phyloP scores from a whole-genome alignment of 2,797 vertebrate genomes.

The Cossypha polioptera region DNA sequence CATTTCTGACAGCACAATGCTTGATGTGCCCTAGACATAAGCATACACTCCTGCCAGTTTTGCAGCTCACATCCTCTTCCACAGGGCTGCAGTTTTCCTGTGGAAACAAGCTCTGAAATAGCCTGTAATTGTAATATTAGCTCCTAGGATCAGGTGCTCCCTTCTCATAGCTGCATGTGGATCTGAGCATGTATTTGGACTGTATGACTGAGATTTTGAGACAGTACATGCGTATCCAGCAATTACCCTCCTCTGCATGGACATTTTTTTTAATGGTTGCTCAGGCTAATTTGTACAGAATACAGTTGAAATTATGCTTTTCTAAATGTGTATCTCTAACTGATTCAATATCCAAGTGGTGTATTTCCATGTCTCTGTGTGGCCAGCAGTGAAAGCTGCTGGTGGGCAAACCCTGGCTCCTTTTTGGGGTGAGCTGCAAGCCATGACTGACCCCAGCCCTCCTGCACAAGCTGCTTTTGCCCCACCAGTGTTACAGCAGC shows the following conservation, averaged over 20 bases:
- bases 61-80: background rate
- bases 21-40: background rate
- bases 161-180: background rate
- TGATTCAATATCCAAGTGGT: too few relatives aligned
- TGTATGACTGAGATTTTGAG: background rate
- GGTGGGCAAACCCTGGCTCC: background rate
- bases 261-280: background rate
- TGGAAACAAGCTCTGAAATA: background rate
- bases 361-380: background rate
- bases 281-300: background rate
- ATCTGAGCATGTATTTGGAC: background rate
- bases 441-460: background rate
- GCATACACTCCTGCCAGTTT: background rate
- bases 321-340: background rate
- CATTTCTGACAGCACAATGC: background rate
- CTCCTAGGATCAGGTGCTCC: background rate
- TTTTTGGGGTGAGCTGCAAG: too few relatives aligned
- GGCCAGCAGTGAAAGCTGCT: background rate
- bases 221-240: accelerated
- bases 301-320: background rate
- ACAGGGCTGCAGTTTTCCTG: background rate
- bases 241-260: background rate
- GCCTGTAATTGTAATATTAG: background rate
- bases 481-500: background rate
- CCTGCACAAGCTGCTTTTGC: background rate